These are phyloP conservation scores for Carlito syrichta DNA, from an alignment of 2,113 vertebrate genomes.

Conservation along the genomic window DNA sequence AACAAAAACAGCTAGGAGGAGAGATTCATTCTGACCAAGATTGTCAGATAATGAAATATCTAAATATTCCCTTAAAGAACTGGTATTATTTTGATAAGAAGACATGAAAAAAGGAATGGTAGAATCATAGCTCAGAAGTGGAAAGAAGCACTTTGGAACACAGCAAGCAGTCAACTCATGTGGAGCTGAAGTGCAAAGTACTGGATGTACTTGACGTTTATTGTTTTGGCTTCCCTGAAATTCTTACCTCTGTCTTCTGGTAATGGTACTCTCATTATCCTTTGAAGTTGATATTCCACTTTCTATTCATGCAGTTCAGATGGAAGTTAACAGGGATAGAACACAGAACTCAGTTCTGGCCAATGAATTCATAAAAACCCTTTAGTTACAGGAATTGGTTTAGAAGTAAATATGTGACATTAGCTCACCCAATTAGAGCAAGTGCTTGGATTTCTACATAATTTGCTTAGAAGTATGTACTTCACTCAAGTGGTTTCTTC, in stretches of 20 bases:
- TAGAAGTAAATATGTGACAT: not conserved
- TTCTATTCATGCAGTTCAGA: not conserved
- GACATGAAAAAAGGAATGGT: not conserved
- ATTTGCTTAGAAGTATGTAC: not conserved
- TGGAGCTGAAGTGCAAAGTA: not conserved
- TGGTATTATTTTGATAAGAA: not conserved
- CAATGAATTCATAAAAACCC: not conserved
- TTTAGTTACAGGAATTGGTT: not conserved
- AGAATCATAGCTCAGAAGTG: not conserved
- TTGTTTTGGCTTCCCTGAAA: not conserved
- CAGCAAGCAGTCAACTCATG: not conserved
- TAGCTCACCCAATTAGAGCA: not conserved
- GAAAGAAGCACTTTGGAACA: not conserved
- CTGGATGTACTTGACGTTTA: not conserved
- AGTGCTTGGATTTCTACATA: not conserved
- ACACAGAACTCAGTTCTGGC: not conserved
- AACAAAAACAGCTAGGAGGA: not conserved
- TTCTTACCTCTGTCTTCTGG: not conserved
- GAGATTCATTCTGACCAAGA: not conserved
- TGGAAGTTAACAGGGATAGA: not conserved
- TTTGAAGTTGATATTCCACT: not conserved
- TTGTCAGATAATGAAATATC: not conserved
- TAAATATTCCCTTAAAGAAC: not conserved
- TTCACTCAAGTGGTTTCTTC: not conserved
- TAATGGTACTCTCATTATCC: not conserved